Base-by-base conservation (phyloP, 2,113 vertebrate genomes). In the Daboia siamensis region DNA sequence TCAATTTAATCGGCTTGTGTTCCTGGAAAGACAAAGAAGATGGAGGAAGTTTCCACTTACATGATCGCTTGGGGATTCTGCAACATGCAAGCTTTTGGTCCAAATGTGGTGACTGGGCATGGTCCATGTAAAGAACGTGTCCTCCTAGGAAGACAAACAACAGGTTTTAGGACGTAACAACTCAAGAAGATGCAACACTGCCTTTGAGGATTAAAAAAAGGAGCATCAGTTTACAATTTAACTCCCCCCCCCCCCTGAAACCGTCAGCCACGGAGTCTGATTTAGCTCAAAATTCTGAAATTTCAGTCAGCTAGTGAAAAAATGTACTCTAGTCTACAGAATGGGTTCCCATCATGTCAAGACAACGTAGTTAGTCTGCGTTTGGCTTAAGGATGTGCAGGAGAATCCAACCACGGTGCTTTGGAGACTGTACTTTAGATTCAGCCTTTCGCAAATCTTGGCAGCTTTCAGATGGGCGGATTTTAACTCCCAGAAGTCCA, bases 21-120 rank as follows among this genome's bases (percentile, higher is more conserved):
- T 86, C 13, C 48, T 86, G 44, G 59, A 86, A 44, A 86, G 21
- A 20, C 7, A 17, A 64, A 20, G n/a, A 29, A 33, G 8, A 52
- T 4, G 39, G 2, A 17, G 29, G 12, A 39, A 3, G 29, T 51
- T 84, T 84, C 29, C 10, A 99, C 99, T 99, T 95, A 99, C 99
- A 99, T 99, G 92, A 99, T 98, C 6, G 98, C 98, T 92, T 99
- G 98, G 1, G 99, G 99, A 92, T 99, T 99, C 96, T 99, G 98
- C 92, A 99, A 98, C 98, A 99, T 99, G 57, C 98, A 99, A 94
- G 99, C 99, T 97, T 99, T 99, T 93, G 99, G 99, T 97, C 99
- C 99, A 86, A 99, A 99, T 0, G 99, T 99, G 91, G 99, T 99
- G 96, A 99, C 99, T 4, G 99, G 99, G 97, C 98, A 98, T 46